These are phyloP conservation scores for Dendrolimus houi DNA, from an alignment of 2,888 invertebrate species.

Conservation along the genomic window DNA sequence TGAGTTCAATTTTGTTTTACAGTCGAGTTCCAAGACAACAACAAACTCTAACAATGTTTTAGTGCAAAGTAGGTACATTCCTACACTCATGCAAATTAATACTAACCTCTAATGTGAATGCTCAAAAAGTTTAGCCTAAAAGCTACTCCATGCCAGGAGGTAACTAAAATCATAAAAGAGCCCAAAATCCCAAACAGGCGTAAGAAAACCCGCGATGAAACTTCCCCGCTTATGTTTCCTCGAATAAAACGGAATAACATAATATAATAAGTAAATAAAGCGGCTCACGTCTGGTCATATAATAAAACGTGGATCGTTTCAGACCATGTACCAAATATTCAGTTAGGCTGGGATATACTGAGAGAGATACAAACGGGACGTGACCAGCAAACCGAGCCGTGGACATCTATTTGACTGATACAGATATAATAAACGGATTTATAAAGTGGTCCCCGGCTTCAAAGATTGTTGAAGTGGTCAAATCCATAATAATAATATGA, in stretches of 20 bases:
- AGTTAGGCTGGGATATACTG: conserved; percentile 42
- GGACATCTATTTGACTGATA: conserved; percentile 30
- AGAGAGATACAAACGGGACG: conserved; percentile 41
- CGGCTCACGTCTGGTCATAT: conserved; percentile 39
- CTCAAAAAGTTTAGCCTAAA: neutral
- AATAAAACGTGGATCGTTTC: conserved; percentile 49
- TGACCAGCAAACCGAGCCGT: conserved; percentile 33
- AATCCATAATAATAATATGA: too few species aligned
- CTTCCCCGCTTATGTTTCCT: neutral
- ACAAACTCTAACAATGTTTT: too few species aligned
- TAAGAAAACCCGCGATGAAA: conserved; percentile 11
- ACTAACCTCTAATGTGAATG: neutral
- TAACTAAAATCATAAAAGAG: conserved; percentile 2
- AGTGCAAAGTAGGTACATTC: neutral
- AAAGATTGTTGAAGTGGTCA: neutral
- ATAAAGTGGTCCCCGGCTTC: neutral
- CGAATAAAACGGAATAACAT: conserved; percentile 18
- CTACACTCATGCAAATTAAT: neutral
- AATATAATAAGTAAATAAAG: conserved; percentile 42
- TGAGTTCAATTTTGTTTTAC: too few species aligned
- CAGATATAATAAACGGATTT: conserved; percentile 21
- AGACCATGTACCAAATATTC: conserved; percentile 54
- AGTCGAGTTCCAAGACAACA: too few species aligned
- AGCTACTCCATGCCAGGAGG: neutral
- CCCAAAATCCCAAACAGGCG: conserved; percentile 11